Evolutionary conservation across 2,797 vertebrate genomes (phyloP).

Genomic region (Galagoides demidoff): DNA sequence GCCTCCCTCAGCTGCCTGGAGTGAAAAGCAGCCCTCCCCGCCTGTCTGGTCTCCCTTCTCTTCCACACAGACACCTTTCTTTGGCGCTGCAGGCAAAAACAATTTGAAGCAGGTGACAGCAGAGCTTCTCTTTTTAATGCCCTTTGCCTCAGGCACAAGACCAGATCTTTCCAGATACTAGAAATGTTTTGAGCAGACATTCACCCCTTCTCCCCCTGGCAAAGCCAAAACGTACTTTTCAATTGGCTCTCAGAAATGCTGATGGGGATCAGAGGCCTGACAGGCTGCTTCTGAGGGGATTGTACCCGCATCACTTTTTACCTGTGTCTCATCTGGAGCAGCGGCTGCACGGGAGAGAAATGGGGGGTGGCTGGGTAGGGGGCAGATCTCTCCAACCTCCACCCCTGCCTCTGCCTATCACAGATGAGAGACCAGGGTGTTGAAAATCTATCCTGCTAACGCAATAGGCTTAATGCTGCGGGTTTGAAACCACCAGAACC

Average conservation of each 20-base stretch:
- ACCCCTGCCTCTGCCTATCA: not conserved
- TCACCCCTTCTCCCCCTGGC: constrained; percentile 45
- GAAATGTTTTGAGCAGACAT: constrained; percentile 45
- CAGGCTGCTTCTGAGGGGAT: constrained; percentile 37
- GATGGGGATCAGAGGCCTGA: not conserved
- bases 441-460: not conserved
- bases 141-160: constrained; percentile 51
- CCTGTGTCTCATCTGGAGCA: not conserved
- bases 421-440: not conserved
- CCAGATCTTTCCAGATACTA: constrained; percentile 63
- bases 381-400: not conserved
- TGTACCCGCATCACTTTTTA: not conserved
- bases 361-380: not conserved
- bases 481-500: constrained; percentile 43
- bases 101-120: constrained; percentile 72
- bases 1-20: not conserved
- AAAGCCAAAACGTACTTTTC: constrained; percentile 65
- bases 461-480: not conserved
- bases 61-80: constrained; percentile 27
- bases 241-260: constrained; percentile 73
- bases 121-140: constrained; percentile 61
- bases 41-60: not conserved
- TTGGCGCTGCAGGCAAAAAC: constrained; percentile 63
- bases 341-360: not conserved
- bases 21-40: not conserved